Evolutionary conservation across 2,888 invertebrate genomes (phyloP), one percentile per base, ranked within the genome.

Genomic region (Lapara coniferarum): DNA sequence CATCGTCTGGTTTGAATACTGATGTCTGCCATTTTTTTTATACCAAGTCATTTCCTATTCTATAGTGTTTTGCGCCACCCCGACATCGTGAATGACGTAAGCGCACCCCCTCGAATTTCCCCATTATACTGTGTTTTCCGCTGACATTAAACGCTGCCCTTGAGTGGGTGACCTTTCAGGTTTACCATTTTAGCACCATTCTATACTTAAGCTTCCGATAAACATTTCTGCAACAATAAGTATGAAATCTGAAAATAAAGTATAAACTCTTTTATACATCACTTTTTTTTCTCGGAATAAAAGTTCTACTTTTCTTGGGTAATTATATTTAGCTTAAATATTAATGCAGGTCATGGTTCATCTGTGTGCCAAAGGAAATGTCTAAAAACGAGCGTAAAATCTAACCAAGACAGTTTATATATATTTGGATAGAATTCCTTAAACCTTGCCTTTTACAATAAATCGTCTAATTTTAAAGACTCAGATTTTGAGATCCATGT

Each of bases 131-230:
- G 19, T 5, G 8, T 55, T 55, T 19, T 10, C 19, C 46, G 63
- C 8, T 63, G 63, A 63, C 13, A 25, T 63, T 63, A 49, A 19
- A 63, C 19, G 49, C 46, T 63, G 63, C 46, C 63, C 49, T 49
- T 63, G 63, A 49, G 49, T 16, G 49, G 12, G 13, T 63, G 19
- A 63, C 63, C 63, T 63, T 63, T 19, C 19, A 57, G 14, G 37
- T 30, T 16, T 8, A 16, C 19, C 13, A 10, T 12, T 63, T 49
- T 46, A 13, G 37, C 25, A 37, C 6, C 63, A 63, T 49, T 46
- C 19, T 63, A 13, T 19, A 63, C 19, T 19, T 13, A 63, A 49
- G 12, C 46, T 63, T 63, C 49, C 49, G 49, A 19, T 63, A 13
- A 46, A 49, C 12, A 63, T 19, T 6, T 49, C n/a, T 16, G 49